Percentiles rank a stretch among this genome's conserved stretches.
Conservation (phyloP, 92 coral and sea anemone genomes). For the Anthopleura xanthogrammica region DNA sequence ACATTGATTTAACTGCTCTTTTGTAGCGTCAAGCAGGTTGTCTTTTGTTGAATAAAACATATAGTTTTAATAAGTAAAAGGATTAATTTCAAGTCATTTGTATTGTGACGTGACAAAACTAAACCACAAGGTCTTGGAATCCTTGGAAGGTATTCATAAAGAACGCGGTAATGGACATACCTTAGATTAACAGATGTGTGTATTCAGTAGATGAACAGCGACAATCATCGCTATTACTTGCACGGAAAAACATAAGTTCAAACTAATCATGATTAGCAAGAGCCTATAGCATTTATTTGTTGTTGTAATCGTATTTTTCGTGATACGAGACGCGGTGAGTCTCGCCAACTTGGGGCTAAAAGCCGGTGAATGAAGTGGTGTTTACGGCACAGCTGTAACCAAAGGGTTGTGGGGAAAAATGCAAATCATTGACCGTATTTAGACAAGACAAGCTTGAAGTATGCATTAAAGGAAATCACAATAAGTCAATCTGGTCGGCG, state of each 20-base stretch:
- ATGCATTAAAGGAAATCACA: not conserved
- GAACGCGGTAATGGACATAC: not conserved
- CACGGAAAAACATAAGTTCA: too few species aligned
- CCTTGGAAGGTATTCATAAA: not conserved
- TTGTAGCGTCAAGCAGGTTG: not conserved
- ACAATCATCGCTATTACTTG: not conserved
- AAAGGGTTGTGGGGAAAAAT: not conserved
- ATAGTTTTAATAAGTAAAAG: not conserved
- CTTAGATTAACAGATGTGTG: not conserved
- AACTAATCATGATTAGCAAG: too few species aligned
- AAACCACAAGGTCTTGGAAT: not conserved
- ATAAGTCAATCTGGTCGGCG: not conserved
- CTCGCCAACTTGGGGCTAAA: not conserved
- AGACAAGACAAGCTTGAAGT: not conserved
- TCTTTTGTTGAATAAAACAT: not conserved
- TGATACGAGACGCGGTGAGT: not conserved
- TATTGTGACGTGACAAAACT: not conserved
- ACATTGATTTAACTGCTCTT: not conserved
- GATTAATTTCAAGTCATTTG: not conserved
- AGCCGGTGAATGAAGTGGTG: not conserved
- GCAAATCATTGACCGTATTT: not conserved
- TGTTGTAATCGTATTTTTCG: not conserved
- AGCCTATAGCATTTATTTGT: not conserved
- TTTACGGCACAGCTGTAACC: not conserved
- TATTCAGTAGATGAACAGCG: not conserved